Base-by-base conservation (phyloP, 1,140 invertebrate genomes). In the Gonatopus flavifemur region DNA sequence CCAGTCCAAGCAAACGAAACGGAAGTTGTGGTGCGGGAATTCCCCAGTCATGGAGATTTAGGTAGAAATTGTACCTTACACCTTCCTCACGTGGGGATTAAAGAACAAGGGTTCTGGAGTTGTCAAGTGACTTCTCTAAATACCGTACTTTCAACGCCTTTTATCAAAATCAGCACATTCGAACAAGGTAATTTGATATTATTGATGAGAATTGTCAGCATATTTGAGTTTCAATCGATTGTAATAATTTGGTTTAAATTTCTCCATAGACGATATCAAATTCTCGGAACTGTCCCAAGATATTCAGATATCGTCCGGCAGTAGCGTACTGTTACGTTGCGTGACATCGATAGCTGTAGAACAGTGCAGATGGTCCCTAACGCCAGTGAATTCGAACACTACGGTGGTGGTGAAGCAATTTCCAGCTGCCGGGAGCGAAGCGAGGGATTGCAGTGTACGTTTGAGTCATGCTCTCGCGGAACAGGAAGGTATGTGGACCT, bases 351-450 rank as follows among this genome's bases (percentile, higher is more conserved):
- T 66, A 2, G 59, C 66, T 6, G 74, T 79, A 2, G 74, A 77
- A 40, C 71, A 76, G 41, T 79, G 76, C 47, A 63, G 74, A 37
- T 79, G 76, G 76, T 77, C 74, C 4, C 50, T 77, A 32, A 76
- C 66, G 5, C 72, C 74, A 2, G 70, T 67, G 18, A 69, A 74
- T 35, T 70, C 72, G 5, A 71, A 69, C 41, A 75, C 72, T n/a
- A 76, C 72, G 12, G 72, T 76, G 5, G 73, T 76, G 15, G 74
- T 78, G 12, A 77, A 74, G 47, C 73, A 74, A 48, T 79, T 78
- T 46, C 51, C 62, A 9, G 67, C 74, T 4, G 63, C 62, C 13
- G 71, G 72, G 10, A 60, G 62, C 44, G 74, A 74, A 31, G 69
- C 59, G 6, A 59, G 72, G 13, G 76, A 79, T 44, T 79, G 77